phyloP scores from a whole-genome alignment of 2,113 vertebrate species.

The Erythrocercus mccallii region DNA sequence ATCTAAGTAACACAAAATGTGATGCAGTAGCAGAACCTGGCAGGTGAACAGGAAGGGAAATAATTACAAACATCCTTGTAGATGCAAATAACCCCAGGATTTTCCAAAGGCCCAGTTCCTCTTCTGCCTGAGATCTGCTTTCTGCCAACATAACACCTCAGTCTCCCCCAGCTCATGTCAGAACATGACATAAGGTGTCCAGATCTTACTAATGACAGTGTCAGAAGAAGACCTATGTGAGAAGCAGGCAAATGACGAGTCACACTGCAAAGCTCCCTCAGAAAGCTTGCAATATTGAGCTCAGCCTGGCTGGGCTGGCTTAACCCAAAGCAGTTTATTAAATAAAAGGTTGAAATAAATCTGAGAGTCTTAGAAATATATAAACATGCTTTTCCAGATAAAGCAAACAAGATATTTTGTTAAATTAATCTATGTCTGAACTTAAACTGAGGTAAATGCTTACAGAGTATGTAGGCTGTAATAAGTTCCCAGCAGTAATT shows the following conservation, averaged over 20 bases:
- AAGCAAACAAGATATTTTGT: background rate
- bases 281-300: background rate
- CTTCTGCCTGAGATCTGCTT: background rate
- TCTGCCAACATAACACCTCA: background rate
- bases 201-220: background rate
- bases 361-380: background rate
- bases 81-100: background rate
- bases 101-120: background rate
- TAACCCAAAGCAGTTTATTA: background rate
- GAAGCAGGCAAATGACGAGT: background rate
- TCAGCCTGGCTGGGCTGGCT: background rate
- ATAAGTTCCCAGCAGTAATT: conserved; percentile 17
- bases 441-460: background rate
- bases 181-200: background rate
- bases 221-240: background rate
- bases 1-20: background rate
- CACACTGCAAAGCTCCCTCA: background rate
- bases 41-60: background rate
- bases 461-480: conserved; percentile 34
- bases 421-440: conserved; percentile 12
- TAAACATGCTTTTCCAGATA: background rate
- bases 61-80: background rate
- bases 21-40: background rate
- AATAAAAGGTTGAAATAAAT: background rate
- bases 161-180: background rate